Base-by-base conservation (phyloP, 2,888 invertebrate species). In the Toxonevra muliebris region DNA sequence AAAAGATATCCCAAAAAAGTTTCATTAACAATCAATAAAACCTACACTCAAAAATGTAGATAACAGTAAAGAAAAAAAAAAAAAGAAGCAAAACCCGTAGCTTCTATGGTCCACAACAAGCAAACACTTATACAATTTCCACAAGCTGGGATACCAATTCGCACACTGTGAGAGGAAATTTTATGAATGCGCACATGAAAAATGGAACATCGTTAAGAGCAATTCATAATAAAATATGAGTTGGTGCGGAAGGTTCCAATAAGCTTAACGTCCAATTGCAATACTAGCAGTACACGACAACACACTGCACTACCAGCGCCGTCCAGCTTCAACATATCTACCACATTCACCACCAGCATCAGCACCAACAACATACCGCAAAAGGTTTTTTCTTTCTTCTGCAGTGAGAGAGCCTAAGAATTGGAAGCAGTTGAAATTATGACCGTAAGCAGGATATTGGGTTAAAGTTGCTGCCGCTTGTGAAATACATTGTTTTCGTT, bases 151-250 rank as follows among this genome's bases (percentile, higher is more conserved):
- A 4, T 7, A 48, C 15, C n/a, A 7, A 4, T 48, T 13, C 50
- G 50, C 50, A 48, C 50, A 15, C 13, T 48, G 48, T 48, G 48
- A 15, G 12, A 48, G 57, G 74, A 82, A 76, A 80, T 76, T 81
- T 81, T 84, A 84, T 82, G 83, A 82, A 83, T 80, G 83, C 81
- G 78, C 80, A 80, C 76, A 83, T 83, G 84, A 83, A 80, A 84
- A 81, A 83, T 83, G 83, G 77, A 81, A 78, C 80, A 84, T 84
- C 83, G 83, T 83, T 83, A 83, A 83, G 82, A 78, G 83, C 84
- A 82, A 83, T 84, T 84, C 82, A 84, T 83, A 83, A 83, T 83
- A 81, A 82, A 82, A 82, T 78, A 79, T 76, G 70, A 68, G 73
- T 70, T 68, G 71, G 65, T 61, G 68, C 71, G 70, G 69, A 70